Evolutionary conservation across 1,140 invertebrate genomes (phyloP), one percentile per base, ranked within the genome.

Genomic region (Eulimnadia texana): DNA sequence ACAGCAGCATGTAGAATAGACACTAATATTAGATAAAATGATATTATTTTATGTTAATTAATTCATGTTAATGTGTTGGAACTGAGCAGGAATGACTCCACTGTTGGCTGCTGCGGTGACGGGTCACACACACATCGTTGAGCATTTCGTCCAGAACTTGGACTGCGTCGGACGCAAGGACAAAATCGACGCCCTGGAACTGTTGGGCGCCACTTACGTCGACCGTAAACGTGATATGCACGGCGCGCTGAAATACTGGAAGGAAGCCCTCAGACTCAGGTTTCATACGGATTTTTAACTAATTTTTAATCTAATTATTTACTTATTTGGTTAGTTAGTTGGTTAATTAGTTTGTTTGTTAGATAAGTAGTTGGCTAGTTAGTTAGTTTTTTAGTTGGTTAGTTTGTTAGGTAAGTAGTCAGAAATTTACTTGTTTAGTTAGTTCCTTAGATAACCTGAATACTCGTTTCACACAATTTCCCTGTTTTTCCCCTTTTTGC

Each of bases 131-230:
- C 84, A 89, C 70, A 93, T 96, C 67, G 92, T 97, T 24, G 90
- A 96, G 71, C 91, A 91, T 72, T 78, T 97, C 49, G 90, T 94
- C 64, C 80, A 78, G 61, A 72, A 73, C 27, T 73, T 79, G 24
- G 73, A 80, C 63, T 72, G 84, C 54, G 88, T 91, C 25, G 79
- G 79, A 58, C 76, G 84, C 63, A 79, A 85, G 69, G 89, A 94
- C 68, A 81, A 85, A 66, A 90, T 96, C 64, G 88, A 93, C 70
- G 92, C 93, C 2, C 72, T 97, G 42, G 93, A 97, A 74, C 76
- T 98, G 28, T 76, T 97, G 3, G 93, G 93, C n/a, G 89, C 93
- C 2, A 96, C 93, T 0, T 95, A 85, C 74, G 91, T 96, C n/a
- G 93, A 98, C 71, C 94, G 94, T 72, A 89, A 91, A 72, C 77